Base-by-base conservation (phyloP, 2,888 invertebrate genomes). In the Priocnemis perturbator region DNA sequence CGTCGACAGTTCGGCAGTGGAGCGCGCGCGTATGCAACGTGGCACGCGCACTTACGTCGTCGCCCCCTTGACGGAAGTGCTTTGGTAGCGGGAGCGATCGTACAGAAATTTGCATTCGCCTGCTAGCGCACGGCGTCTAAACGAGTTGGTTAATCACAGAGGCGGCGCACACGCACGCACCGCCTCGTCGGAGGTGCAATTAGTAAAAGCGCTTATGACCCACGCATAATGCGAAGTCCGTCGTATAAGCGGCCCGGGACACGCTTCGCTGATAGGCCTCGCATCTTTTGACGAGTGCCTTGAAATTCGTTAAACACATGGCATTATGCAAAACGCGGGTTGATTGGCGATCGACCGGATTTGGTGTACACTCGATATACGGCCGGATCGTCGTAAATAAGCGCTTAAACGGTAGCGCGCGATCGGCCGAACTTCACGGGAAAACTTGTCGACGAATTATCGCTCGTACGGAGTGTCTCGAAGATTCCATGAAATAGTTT, bases 111-210 rank as follows among this genome's bases (percentile, higher is more conserved):
- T 68, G 55, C 68, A 71, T 56, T 53, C 60, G 63, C 59, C 64
- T 53, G 20, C 61, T 59, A 21, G 58, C 17, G 50, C 15, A 50
- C 44, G 45, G 44, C 50, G 55, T 21, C 50, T 59, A 61, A 57
- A 64, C 64, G 64, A 62, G 64, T 47, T 48, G 59, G 58, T 68
- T 68, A 71, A 71, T 71, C 64, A 62, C 64, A 68, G 58, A 55
- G 64, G 60, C 52, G 64, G 45, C 62, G 55, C 55, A 37, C 37
- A 37, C 37, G 37, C 37, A 37, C 26, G 26, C 50, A 48, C 47
- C 48, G 47, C n/a, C 50, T n/a, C 50, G 50, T 20, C 57, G 30
- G 37, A 60, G 37, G 53, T 30, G 56, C 61, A 68, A 71, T 68
- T 68, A 71, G 52, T 60, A n/a, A 61, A 44, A 68, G 60, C 61